Percentiles rank a stretch among this genome's conserved stretches.
Conservation (phyloP, 92 coral and sea anemone species). For the Phenganax subtilis region DNA sequence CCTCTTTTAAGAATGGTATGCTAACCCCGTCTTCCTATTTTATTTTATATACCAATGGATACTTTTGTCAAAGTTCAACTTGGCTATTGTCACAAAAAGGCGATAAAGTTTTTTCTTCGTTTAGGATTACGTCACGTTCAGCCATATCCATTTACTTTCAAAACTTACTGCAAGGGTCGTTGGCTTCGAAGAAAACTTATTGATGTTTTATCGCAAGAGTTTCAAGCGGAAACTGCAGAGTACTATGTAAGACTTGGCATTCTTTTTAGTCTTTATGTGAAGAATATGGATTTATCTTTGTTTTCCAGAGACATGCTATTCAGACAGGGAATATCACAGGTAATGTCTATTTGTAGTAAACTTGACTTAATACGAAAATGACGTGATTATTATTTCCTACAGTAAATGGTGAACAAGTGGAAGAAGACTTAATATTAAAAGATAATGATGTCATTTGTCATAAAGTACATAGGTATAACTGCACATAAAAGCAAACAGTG, state of each 20-base stretch:
- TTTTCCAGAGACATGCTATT: constrained; percentile 63
- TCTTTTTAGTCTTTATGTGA: background rate
- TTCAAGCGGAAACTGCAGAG: constrained; percentile 75
- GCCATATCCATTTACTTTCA: constrained; percentile 85
- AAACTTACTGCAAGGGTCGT: constrained; percentile 93
- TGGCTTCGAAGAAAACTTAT: constrained; percentile 84
- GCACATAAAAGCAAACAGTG: background rate
- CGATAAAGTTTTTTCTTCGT: background rate
- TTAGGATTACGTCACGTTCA: constrained; percentile 75
- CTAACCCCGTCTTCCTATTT: no score
- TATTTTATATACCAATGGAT: no score
- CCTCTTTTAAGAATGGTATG: no score
- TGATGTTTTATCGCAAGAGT: constrained; percentile 82
- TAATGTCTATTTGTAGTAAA: background rate
- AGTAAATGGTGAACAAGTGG: constrained; percentile 65
- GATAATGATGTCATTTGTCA: constrained; percentile 88
- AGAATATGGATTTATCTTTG: background rate
- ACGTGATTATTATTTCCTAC: background rate
- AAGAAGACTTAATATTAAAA: constrained; percentile 55
- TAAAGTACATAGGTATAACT: constrained; percentile 79
- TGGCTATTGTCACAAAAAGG: background rate
- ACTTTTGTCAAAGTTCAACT: background rate
- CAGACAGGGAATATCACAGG: constrained; percentile 77
- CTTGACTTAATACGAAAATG: background rate
- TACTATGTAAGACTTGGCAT: constrained; percentile 67